Base-by-base conservation (phyloP, 2,113 vertebrate genomes). In the Gopherus evgoodei region DNA sequence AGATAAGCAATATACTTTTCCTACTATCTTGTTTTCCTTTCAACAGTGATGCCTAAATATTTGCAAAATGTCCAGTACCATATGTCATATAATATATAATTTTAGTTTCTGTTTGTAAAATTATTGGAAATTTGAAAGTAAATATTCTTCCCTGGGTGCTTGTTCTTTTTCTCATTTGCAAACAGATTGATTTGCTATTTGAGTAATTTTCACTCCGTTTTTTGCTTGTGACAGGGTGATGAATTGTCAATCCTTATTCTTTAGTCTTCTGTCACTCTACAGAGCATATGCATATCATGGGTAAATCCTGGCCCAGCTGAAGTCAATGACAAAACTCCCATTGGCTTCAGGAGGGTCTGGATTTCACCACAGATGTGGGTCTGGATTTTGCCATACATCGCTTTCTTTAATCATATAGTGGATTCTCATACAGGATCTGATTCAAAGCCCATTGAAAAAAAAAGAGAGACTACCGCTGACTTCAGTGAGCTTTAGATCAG, bases 331-430 rank as follows among this genome's bases (percentile, higher is more conserved):
- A 69, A 87, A 31, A 75, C 22, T 83, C 10, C 3, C 54, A 14
- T 38, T 83, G 53, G 65, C 49, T 83, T 86, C 47, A 81, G 12
- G 7, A n/a, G 80, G 81, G 35, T 38, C 56, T 42, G 57, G 82
- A 89, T 5, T 38, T 72, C 29, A 31, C 13, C 59, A 62, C 57
- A 62, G n/a, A 81, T 12, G 6, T n/a, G 82, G 78, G n/a, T n/a
- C 56, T 42, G 65, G 79, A 88, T 6, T 62, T 62, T 4, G 57
- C 25, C 25, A 84, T 2, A 9, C 3, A 19, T 14, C 87, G 91
- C 35, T 59, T 42, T 47, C 81, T 31, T 76, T 54, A 59, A 2
- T 84, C 12, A 13, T 52, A 4, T 0, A 0, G 25, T 56, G 7
- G 19, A 54, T 52, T 52, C 42, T 87, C 75, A 76, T 83, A n/a